Evolutionary conservation across 2,797 vertebrate species (phyloP).

Genomic region (Paramormyrops hopkinsi): DNA sequence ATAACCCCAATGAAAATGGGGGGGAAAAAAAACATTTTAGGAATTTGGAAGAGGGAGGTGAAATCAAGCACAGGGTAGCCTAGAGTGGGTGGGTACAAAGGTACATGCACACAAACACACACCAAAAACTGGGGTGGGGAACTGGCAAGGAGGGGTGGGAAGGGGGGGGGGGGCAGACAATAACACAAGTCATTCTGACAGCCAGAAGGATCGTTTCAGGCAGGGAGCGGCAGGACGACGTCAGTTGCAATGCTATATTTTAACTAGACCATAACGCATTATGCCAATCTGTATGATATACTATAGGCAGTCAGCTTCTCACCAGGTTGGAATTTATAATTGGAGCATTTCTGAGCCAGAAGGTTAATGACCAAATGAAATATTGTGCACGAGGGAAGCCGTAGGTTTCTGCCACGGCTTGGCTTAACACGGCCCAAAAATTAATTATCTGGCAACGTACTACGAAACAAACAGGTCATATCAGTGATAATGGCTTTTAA

Average conservation of each 20-base stretch:
- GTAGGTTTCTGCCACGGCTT: neutral
- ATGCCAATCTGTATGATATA: conserved; percentile 18
- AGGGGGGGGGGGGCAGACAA: neutral
- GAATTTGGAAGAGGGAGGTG: neutral
- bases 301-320: neutral
- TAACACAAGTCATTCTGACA: conserved; percentile 23
- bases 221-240: conserved; percentile 3
- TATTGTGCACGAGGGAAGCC: conserved; percentile 22
- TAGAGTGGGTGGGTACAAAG: neutral
- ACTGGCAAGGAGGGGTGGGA: no score
- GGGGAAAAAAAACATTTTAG: neutral
- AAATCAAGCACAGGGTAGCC: neutral
- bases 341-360: conserved; percentile 26
- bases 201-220: conserved; percentile 22
- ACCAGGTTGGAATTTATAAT: conserved; percentile 29
- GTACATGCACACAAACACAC: neutral
- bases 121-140: neutral
- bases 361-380: conserved; percentile 39
- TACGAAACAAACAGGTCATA: conserved; percentile 22
- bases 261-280: conserved; percentile 14
- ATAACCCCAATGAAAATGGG: neutral
- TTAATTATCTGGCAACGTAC: conserved; percentile 13
- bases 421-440: conserved; percentile 11
- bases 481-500: conserved; percentile 21
- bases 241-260: conserved; percentile 28